These are phyloP conservation scores for Gonatopus flavifemur DNA, from an alignment of 1,140 invertebrate genomes.

Conservation along the genomic window DNA sequence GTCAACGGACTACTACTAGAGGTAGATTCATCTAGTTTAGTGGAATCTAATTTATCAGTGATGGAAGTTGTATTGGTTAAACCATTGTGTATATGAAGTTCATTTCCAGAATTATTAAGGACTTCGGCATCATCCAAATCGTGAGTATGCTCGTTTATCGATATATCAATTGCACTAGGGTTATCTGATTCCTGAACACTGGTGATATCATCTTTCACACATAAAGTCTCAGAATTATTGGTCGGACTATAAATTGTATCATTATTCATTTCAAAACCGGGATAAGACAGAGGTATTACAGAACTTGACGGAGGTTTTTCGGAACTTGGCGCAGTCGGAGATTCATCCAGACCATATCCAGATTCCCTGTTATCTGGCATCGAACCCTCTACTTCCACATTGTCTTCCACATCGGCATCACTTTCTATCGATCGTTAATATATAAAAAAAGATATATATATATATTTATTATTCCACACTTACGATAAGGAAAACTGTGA, in stretches of 20 bases:
- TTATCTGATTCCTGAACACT: conserved; percentile 19
- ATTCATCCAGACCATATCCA: conserved; percentile 72
- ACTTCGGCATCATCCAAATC: too few species aligned
- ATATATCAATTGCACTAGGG: conserved; percentile 31
- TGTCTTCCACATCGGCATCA: conserved; percentile 81
- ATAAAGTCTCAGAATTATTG: conserved; percentile 13
- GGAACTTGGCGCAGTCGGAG: conserved; percentile 67
- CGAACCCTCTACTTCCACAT: conserved; percentile 61
- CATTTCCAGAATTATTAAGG: conserved; percentile 29
- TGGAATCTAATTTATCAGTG: conserved; percentile 33
- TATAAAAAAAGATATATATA: conserved; percentile 3
- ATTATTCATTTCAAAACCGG: conserved; percentile 9
- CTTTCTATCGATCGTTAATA: conserved; percentile 52
- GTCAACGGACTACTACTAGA: conserved; percentile 33
- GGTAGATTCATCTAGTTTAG: conserved; percentile 33
- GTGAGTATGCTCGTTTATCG: conserved; percentile 33
- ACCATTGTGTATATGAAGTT: conserved; percentile 12
- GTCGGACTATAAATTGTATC: conserved; percentile 4
- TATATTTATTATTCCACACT: conserved; percentile 48
- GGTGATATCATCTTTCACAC: conserved; percentile 16
- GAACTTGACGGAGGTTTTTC: conserved; percentile 66
- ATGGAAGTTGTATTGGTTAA: conserved; percentile 25
- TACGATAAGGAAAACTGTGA: too few species aligned
- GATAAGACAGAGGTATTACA: conserved; percentile 32
- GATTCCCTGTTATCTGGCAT: conserved; percentile 63